These are phyloP conservation scores for Momotus momota DNA, from an alignment of 2,797 vertebrate genomes.

Conservation along the genomic window DNA sequence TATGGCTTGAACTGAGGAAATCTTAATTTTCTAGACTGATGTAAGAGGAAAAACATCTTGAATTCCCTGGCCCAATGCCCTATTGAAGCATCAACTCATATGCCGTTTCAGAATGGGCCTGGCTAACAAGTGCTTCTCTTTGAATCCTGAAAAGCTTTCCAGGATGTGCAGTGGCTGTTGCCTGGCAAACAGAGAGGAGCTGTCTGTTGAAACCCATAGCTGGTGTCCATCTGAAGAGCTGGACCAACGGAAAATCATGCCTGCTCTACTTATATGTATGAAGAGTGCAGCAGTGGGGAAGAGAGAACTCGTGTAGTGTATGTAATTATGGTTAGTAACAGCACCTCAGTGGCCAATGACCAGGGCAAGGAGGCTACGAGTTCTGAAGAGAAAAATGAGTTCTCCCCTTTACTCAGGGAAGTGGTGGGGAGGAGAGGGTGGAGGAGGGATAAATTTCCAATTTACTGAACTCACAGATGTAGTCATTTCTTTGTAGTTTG, in stretches of 20 bases:
- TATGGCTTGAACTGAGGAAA: slow-evolving; percentile 32
- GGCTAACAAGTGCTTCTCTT: slow-evolving; percentile 8
- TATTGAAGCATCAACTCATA: slow-evolving; percentile 44
- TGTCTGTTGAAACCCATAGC: not conserved
- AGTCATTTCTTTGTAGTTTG: not conserved
- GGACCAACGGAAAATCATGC: not conserved
- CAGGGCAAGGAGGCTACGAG: not conserved
- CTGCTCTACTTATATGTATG: not conserved
- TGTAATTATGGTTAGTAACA: not conserved
- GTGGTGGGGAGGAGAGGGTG: not conserved
- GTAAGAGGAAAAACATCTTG: slow-evolving; percentile 44
- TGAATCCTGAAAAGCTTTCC: slow-evolving; percentile 25
- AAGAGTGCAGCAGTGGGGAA: not conserved
- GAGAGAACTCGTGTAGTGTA: not conserved
- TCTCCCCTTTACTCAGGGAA: not conserved
- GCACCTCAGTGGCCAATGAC: not conserved
- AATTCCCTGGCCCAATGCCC: slow-evolving; percentile 48
- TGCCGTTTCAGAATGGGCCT: slow-evolving; percentile 10
- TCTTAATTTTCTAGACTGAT: slow-evolving; percentile 49
- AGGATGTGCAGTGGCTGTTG: not conserved
- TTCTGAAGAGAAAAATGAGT: not conserved
- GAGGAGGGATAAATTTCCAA: not conserved
- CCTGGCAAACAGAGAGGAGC: not conserved
- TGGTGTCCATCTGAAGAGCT: not conserved
- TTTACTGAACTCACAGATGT: not conserved